Evolutionary conservation across 2,113 vertebrate genomes (phyloP).

Genomic region (Cygnus buccinator): DNA sequence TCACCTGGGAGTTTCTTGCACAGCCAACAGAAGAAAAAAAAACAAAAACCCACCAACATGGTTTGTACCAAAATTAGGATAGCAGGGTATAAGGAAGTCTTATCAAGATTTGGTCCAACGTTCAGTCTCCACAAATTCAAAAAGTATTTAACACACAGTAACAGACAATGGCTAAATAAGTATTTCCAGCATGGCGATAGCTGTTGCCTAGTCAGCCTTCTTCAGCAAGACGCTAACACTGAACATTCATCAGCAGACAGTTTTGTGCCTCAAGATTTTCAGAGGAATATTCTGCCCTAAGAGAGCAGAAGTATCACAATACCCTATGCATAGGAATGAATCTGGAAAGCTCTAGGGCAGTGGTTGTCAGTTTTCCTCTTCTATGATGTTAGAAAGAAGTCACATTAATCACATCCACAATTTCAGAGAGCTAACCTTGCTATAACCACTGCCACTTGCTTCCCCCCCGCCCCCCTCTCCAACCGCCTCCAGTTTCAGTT

Average conservation of each 20-base stretch:
- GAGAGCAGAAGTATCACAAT: background rate
- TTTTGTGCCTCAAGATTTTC: background rate
- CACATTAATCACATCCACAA: background rate
- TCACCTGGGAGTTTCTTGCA: background rate
- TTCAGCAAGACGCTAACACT: background rate
- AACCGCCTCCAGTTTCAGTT: background rate
- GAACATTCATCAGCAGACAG: background rate
- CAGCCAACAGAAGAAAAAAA: background rate
- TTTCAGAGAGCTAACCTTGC: background rate
- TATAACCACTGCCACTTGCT: background rate
- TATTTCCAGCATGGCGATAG: background rate
- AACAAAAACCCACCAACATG: background rate
- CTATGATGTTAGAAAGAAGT: background rate
- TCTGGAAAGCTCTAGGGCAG: background rate
- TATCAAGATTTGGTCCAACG: fast-evolving
- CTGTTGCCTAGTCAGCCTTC: background rate
- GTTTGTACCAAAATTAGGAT: fast-evolving
- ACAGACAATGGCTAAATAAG: background rate
- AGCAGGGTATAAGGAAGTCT: background rate
- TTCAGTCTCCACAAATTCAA: background rate
- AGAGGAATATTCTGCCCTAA: background rate
- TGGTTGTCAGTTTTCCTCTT: background rate
- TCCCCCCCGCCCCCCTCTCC: too few relatives aligned
- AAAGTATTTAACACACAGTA: background rate
- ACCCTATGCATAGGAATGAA: background rate